Conservation (phyloP, 1,140 invertebrate genomes). For the Drosophila parvula region DNA sequence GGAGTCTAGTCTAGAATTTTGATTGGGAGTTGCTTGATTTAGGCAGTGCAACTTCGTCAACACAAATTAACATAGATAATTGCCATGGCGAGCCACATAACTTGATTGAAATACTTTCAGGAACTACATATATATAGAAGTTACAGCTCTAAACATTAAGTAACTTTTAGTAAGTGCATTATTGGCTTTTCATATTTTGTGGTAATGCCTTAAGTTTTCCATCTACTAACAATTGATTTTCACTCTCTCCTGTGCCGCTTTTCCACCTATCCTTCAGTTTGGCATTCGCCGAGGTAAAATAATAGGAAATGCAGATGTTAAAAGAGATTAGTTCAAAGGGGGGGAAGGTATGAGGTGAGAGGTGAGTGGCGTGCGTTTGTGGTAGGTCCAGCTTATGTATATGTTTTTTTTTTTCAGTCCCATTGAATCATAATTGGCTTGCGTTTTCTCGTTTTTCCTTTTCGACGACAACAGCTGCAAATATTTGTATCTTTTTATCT, state of each 20-base stretch:
- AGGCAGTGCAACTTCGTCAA: not conserved
- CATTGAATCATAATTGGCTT: slow-evolving; percentile 42
- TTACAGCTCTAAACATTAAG: too few relatives aligned
- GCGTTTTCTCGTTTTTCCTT: slow-evolving; percentile 24
- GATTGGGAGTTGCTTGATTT: slow-evolving; percentile 24
- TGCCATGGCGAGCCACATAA: not conserved
- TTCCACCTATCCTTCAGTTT: not conserved
- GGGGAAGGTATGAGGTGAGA: not conserved
- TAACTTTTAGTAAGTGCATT: not conserved
- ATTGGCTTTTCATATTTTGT: not conserved
- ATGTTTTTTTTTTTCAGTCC: slow-evolving; percentile 10
- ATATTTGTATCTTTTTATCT: slow-evolving; percentile 3
- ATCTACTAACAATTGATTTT: slow-evolving; percentile 54
- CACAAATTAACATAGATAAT: not conserved
- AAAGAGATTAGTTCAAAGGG: slow-evolving; percentile 11
- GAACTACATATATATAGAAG: not conserved
- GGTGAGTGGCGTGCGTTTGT: slow-evolving; percentile 18
- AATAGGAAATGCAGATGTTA: slow-evolving; percentile 18
- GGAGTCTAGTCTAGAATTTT: slow-evolving; percentile 8
- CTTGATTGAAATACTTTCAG: not conserved
- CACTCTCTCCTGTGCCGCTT: not conserved
- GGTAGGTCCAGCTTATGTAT: slow-evolving; percentile 29
- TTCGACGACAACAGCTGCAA: slow-evolving; percentile 26
- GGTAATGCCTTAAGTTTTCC: not conserved
- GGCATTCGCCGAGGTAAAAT: slow-evolving; percentile 14